Evolutionary conservation across 2,113 vertebrate species (phyloP).

Genomic region (Bubalus kerabau): DNA sequence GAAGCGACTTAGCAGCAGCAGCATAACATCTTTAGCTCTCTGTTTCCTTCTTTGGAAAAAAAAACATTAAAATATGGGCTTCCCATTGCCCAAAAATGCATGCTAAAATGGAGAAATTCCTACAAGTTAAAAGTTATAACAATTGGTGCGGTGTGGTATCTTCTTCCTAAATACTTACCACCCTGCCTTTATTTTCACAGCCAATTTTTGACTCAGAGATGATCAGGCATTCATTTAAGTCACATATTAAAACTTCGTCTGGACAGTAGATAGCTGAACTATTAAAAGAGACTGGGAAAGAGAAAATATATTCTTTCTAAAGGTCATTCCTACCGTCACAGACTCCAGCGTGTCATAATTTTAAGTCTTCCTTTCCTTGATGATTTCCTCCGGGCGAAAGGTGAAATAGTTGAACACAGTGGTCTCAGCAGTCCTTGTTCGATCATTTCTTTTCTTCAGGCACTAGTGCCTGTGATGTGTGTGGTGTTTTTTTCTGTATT

Average conservation of each 20-base stretch:
- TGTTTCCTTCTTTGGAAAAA: neutral
- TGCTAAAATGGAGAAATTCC: neutral
- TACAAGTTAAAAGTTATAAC: neutral
- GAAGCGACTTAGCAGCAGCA: no score
- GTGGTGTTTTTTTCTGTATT: neutral
- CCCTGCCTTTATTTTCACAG: neutral
- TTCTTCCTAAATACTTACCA: neutral
- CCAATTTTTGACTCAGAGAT: neutral
- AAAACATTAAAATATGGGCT: neutral
- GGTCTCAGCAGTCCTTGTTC: neutral
- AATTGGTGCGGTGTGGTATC: neutral
- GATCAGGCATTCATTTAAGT: neutral
- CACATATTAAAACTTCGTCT: neutral
- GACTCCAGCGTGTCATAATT: neutral
- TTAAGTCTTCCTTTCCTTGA: neutral
- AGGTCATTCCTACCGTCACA: neutral
- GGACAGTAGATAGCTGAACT: neutral
- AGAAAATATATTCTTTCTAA: neutral
- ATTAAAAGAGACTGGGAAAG: neutral
- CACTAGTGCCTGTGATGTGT: accelerated
- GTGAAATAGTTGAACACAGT: accelerated
- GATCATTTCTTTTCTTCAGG: neutral
- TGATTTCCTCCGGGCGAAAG: neutral
- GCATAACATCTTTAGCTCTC: neutral
- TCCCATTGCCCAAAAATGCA: neutral